Conservation (phyloP, 2,888 invertebrate species). For the Eudasyphora cyanicolor region DNA sequence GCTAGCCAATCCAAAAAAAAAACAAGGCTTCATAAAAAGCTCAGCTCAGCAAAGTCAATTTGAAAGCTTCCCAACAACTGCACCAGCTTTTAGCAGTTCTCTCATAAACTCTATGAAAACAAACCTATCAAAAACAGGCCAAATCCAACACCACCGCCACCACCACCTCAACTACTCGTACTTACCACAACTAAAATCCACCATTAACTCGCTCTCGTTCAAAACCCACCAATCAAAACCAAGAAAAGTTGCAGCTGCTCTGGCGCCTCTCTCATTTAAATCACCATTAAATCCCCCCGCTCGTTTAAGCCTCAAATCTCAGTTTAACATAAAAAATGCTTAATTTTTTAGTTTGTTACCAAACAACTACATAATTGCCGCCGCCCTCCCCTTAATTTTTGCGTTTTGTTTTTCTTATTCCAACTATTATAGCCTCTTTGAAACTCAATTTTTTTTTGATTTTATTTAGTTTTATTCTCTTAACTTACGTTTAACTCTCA, state of each 20-base stretch:
- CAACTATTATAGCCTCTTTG: constrained; percentile 4
- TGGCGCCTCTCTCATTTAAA: background rate
- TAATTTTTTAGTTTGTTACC: background rate
- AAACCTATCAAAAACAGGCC: background rate
- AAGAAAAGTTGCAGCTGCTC: constrained; percentile 3
- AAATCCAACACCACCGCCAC: background rate
- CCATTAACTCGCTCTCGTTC: constrained; percentile 1
- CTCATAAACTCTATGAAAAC: no score
- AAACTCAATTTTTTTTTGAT: background rate
- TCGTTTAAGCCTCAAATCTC: constrained; percentile 5
- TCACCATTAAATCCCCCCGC: background rate
- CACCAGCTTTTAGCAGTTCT: constrained; percentile 54
- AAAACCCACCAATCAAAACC: background rate
- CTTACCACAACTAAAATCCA: constrained; percentile 1
- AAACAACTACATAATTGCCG: background rate
- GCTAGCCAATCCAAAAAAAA: background rate
- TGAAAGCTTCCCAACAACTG: constrained; percentile 41
- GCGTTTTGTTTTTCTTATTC: constrained; percentile 7
- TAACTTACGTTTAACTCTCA: constrained; percentile 20
- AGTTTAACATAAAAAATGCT: constrained; percentile 11
- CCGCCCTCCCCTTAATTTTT: constrained; percentile 5
- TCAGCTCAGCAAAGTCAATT: constrained; percentile 48
- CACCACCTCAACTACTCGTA: background rate
- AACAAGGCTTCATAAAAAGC: no score
- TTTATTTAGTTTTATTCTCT: constrained; percentile 37